phyloP scores from a whole-genome alignment of 2,797 vertebrate species.

The Todus mexicanus region DNA sequence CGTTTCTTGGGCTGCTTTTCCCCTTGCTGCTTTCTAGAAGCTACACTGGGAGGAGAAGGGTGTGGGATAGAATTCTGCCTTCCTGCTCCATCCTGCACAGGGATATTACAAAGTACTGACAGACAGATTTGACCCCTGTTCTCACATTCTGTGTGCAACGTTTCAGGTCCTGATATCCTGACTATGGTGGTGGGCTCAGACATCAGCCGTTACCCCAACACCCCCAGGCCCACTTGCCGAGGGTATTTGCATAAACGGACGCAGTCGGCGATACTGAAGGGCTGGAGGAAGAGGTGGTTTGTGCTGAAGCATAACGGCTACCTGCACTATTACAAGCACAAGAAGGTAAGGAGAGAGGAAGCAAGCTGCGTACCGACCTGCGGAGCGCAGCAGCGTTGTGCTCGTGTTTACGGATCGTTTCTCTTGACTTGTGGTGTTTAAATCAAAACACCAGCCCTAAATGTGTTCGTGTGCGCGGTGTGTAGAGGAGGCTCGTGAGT shows the following conservation, averaged over 20 bases:
- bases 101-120: background rate
- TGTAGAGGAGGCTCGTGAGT: background rate
- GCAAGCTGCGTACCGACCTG: background rate
- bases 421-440: background rate
- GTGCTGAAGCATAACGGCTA: conserved; percentile 86
- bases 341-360: conserved; percentile 78
- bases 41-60: background rate
- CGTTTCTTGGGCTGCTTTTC: background rate
- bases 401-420: background rate
- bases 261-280: conserved; percentile 84
- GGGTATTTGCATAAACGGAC: conserved; percentile 90
- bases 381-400: background rate
- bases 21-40: background rate
- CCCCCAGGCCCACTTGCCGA: conserved; percentile 83
- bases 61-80: rapidly evolving
- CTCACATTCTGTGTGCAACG: background rate
- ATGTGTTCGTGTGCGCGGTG: background rate
- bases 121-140: background rate
- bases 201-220: conserved; percentile 85
- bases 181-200: conserved; percentile 89
- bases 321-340: conserved; percentile 88
- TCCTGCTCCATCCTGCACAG: background rate
- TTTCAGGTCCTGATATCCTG: conserved; percentile 84
- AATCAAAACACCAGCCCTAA: background rate
- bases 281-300: conserved; percentile 95